phyloP scores from a whole-genome alignment of 2,113 vertebrate genomes.

The Alouatta palliata region DNA sequence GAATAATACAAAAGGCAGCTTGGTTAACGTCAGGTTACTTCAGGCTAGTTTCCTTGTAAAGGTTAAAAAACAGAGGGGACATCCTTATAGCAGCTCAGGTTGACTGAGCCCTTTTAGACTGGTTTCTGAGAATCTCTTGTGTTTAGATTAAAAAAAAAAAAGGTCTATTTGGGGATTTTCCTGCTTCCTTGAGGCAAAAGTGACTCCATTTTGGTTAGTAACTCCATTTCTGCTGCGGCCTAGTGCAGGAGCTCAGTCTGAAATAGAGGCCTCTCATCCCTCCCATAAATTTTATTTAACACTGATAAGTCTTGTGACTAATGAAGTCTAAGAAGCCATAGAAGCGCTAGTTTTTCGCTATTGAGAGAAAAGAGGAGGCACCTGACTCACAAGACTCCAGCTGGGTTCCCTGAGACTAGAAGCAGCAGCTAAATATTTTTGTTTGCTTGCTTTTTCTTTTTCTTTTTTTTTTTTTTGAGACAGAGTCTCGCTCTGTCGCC shows the following conservation, averaged over 20 bases:
- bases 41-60: not conserved
- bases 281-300: not conserved
- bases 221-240: not conserved
- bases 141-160: not conserved
- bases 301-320: not conserved
- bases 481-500: fast-evolving
- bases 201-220: not conserved
- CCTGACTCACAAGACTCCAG: not conserved
- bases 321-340: not conserved
- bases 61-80: not conserved
- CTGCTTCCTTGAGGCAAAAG: not conserved
- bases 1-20: not conserved
- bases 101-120: not conserved
- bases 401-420: not conserved
- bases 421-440: not conserved
- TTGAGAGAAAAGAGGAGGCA: not conserved
- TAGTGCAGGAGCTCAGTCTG: not conserved
- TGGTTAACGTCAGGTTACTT: not conserved
- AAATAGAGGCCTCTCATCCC: not conserved
- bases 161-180: not conserved
- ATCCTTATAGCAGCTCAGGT: not conserved
- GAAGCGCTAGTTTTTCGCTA: not conserved
- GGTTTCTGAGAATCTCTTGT: not conserved
- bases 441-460: too few relatives aligned
- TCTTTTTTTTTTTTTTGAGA: too few relatives aligned